Conservation (phyloP, 2,113 vertebrate species). For the Platysteira castanea region DNA sequence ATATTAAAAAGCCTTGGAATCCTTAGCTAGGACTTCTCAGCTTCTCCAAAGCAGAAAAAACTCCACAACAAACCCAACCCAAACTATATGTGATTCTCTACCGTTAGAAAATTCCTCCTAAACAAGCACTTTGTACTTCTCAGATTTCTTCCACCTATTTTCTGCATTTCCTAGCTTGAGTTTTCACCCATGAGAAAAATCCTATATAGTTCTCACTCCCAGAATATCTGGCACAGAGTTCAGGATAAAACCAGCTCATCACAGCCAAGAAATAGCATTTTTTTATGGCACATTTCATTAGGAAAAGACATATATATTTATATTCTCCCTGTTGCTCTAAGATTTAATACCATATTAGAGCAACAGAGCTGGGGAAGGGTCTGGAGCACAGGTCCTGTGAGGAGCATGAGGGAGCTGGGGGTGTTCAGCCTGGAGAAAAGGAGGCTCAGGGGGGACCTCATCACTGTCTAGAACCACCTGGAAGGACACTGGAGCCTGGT, state of each 20-base stretch:
- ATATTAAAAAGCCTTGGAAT: background rate
- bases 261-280: background rate
- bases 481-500: background rate
- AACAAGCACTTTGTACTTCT: background rate
- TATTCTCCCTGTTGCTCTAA: background rate
- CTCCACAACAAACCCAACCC: background rate
- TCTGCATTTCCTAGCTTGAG: background rate
- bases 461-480: background rate
- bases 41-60: background rate
- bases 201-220: background rate
- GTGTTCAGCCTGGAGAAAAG: background rate
- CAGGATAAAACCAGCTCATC: background rate
- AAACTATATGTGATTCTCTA: background rate
- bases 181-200: background rate
- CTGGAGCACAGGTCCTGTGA: background rate
- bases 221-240: background rate
- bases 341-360: background rate
- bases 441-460: background rate
- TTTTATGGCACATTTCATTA: background rate
- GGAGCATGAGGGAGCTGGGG: background rate
- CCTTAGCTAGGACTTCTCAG: background rate
- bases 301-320: background rate
- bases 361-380: background rate
- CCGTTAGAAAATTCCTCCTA: background rate
- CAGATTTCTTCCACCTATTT: background rate